A percentile compares a stretch with the other conserved stretches of the same genome.
Evolutionary conservation across 2,797 vertebrate genomes (phyloP).

Genomic region (Argentina silus): DNA sequence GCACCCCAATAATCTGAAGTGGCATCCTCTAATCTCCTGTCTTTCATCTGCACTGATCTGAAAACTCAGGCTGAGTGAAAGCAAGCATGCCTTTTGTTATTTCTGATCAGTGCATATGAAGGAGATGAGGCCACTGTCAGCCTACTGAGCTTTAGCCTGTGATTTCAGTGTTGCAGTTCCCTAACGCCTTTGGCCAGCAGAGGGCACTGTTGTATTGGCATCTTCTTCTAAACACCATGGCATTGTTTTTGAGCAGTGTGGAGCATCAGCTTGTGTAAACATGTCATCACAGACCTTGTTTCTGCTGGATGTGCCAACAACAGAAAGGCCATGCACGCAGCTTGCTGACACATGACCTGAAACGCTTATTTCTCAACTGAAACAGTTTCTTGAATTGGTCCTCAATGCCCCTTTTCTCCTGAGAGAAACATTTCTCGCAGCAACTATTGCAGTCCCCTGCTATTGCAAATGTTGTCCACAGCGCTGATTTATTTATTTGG

Average conservation of each 20-base stretch:
- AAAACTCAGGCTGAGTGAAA: too few relatives aligned
- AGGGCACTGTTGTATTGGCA: conserved; percentile 2
- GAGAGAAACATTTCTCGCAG: background rate
- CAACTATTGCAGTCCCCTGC: background rate
- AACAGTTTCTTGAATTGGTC: background rate
- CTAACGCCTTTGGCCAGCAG: background rate
- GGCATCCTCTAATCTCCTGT: too few relatives aligned
- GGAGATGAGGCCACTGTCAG: too few relatives aligned
- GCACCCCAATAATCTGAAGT: too few relatives aligned
- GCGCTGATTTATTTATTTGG: too few relatives aligned
- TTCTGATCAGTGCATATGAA: too few relatives aligned
- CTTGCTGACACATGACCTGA: conserved; percentile 8
- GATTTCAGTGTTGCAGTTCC: background rate
- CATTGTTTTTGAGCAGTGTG: too few relatives aligned
- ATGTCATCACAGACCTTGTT: background rate
- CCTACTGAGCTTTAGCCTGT: background rate
- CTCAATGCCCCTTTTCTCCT: background rate
- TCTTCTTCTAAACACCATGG: background rate
- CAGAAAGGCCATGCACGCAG: conserved; percentile 4
- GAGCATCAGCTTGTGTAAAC: background rate
- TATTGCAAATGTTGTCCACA: background rate
- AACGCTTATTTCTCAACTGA: background rate
- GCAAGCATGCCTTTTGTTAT: too few relatives aligned
- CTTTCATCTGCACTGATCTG: too few relatives aligned
- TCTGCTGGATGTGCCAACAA: conserved; percentile 32